These are phyloP conservation scores for Lethrus apterus DNA, from an alignment of 1,140 invertebrate genomes.

Conservation along the genomic window DNA sequence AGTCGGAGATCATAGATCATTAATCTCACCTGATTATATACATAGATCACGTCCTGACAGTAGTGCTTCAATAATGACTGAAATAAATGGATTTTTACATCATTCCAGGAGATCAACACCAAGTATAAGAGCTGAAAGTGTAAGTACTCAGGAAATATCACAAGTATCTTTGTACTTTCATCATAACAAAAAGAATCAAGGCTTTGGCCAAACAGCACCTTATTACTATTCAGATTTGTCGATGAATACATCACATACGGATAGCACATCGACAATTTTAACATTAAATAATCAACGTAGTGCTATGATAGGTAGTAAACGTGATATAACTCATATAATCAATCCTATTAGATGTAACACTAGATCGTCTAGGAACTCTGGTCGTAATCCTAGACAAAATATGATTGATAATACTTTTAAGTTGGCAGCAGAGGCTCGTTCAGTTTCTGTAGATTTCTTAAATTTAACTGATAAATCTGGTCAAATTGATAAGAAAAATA, in stretches of 20 bases:
- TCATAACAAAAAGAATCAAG: constrained; percentile 5
- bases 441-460: constrained; percentile 58
- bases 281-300: constrained; percentile 59
- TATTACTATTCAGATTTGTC: constrained; percentile 84
- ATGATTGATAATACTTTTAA: constrained; percentile 39
- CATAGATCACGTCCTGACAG: constrained; percentile 25
- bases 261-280: constrained; percentile 25
- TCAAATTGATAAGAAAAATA: constrained; percentile 66
- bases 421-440: constrained; percentile 55
- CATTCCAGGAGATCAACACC: constrained; percentile 29
- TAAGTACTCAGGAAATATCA: constrained; percentile 20
- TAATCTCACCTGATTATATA: constrained; percentile 21
- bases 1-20: constrained; percentile 7
- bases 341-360: constrained; percentile 59
- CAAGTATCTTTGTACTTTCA: constrained; percentile 19
- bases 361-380: constrained; percentile 10
- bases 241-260: constrained; percentile 29
- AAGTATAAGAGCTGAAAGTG: constrained; percentile 18
- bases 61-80: constrained; percentile 29
- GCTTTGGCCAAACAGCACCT: constrained; percentile 54
- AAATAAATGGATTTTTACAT: constrained; percentile 28
- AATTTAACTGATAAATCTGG: constrained; percentile 58
- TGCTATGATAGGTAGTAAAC: constrained; percentile 51
- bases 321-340: constrained; percentile 69
- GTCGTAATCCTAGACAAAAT: constrained; percentile 11